Evolutionary conservation across 2,113 vertebrate species (phyloP), one percentile per base, ranked within the genome.

Genomic region (Strigops habroptila): DNA sequence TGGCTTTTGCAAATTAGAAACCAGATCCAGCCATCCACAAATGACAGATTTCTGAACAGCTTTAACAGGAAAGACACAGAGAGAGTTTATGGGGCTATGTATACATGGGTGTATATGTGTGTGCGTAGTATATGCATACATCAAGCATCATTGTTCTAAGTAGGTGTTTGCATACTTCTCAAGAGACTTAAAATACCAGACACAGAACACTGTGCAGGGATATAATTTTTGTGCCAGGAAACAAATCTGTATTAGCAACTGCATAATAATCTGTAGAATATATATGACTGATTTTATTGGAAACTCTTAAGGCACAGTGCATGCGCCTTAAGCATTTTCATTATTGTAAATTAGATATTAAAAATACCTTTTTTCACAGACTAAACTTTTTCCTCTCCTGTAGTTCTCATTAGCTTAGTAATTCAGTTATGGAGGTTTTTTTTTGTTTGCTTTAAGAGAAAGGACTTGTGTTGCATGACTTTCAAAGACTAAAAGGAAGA

Each of bases 21-120:
- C 69, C 84, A 87, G 65, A 76, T 85, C 70, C 77, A 93, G 52
- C 65, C 70, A 73, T 88, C 80, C 80, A 64, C 75, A 88, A 89
- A 65, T 60, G 94, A 84, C 60, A 87, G 64, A 33, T 78, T 92
- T 93, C 86, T 84, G 76, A 88, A 5, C 43, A 28, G 43, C 81
- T 73, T 65, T 10, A 62, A 31, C 46, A 43, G 37, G 57, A 81
- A 91, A 65, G 67, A 59, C 41, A 64, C 33, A 59, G 43, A 67
- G 57, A 73, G 37, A n/a, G 28, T 19, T 81, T 43, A 8, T 14
- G 11, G 67, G 86, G 82, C 79, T 85, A 4, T 35, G 30, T 9
- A 28, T 55, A 0, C 35, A 22, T 30, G 55, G 53, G 46, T 9
- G 24, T 21, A 1, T 18, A 0, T 24, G 12, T 44, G 27, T 22